Evolutionary conservation across 2,797 vertebrate genomes (phyloP).

Genomic region (Gorsachius magnificus): DNA sequence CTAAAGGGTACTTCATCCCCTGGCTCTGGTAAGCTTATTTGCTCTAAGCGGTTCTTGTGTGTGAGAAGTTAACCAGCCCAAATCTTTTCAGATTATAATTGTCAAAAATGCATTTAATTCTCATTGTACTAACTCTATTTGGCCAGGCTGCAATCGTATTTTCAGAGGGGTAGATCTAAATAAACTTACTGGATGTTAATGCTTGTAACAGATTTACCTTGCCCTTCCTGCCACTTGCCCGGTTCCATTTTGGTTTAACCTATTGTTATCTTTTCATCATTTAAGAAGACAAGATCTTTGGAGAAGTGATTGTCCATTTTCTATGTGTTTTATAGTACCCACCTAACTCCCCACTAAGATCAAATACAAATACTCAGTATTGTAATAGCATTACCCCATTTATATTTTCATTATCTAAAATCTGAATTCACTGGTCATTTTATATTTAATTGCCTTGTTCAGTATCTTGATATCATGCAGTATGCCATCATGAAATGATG

Average conservation of each 20-base stretch:
- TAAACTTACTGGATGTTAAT: neutral
- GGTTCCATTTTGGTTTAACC: neutral
- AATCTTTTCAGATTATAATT: neutral
- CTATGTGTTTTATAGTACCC: neutral
- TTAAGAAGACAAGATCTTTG: neutral
- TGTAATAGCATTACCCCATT: neutral
- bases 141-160: neutral
- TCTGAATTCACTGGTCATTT: neutral
- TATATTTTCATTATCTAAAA: neutral
- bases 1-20: neutral
- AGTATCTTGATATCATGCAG: neutral
- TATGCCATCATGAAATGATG: neutral
- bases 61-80: neutral
- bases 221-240: neutral
- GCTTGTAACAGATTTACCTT: neutral
- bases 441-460: neutral
- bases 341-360: neutral
- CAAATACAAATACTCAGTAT: neutral
- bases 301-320: neutral
- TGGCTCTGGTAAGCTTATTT: neutral
- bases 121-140: neutral
- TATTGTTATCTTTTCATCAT: neutral
- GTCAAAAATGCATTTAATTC: neutral
- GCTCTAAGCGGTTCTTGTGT: neutral
- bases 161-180: neutral